Evolutionary conservation across 1,140 invertebrate genomes (phyloP).

Genomic region (Palaemon carinicauda): DNA sequence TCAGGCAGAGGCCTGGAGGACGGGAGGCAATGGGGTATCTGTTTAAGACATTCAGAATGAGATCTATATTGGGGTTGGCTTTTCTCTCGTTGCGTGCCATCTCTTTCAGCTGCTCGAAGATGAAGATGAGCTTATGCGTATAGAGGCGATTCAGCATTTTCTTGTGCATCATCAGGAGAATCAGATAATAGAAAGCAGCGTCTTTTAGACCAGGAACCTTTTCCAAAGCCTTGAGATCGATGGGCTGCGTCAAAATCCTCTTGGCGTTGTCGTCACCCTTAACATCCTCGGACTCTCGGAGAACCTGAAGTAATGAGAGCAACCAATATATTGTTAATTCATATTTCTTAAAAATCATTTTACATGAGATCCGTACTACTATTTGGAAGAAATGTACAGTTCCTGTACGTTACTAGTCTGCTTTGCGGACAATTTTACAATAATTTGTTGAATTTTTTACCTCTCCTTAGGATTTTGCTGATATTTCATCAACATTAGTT

Average conservation of each 20-base stretch:
- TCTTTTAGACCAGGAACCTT: constrained; percentile 48
- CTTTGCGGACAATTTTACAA: too few relatives aligned
- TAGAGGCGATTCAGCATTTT: constrained; percentile 49
- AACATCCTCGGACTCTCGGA: constrained; percentile 1
- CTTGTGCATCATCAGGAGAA: constrained; percentile 37
- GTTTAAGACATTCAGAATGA: not conserved
- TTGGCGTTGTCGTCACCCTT: constrained; percentile 20
- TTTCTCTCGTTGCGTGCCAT: not conserved
- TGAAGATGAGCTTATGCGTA: constrained; percentile 46
- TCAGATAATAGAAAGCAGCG: constrained; percentile 54
- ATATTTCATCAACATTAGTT: too few relatives aligned
- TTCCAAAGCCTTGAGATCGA: not conserved
- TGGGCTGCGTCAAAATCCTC: constrained; percentile 17
- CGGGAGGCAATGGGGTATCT: constrained; percentile 38
- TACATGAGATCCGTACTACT: too few relatives aligned
- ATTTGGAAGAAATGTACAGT: too few relatives aligned
- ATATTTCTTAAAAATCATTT: too few relatives aligned
- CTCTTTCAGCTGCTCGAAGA: constrained; percentile 35
- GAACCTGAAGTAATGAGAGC: not conserved
- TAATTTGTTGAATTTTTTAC: too few relatives aligned
- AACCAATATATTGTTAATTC: too few relatives aligned
- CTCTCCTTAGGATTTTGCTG: too few relatives aligned
- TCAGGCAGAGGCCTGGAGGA: constrained; percentile 51
- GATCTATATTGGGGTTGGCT: not conserved
- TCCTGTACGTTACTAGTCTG: too few relatives aligned